A percentile compares a stretch with the other conserved stretches of the same genome.
Conservation (phyloP, 1,140 invertebrate species). For the Agrypnia vestita region DNA sequence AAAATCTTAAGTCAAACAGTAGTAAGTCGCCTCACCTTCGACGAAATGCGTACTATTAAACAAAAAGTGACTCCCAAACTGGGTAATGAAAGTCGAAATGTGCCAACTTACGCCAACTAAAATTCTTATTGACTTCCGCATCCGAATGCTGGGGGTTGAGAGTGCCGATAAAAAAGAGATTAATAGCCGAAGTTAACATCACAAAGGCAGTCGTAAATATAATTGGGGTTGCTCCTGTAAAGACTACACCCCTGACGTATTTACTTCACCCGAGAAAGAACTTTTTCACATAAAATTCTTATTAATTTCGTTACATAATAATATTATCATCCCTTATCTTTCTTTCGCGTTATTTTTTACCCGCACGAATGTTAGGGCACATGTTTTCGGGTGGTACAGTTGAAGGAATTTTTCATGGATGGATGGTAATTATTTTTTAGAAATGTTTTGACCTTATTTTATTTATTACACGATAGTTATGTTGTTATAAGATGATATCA, state of each 20-base stretch:
- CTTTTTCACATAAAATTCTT: neutral
- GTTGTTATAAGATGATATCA: no score
- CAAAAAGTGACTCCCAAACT: constrained; percentile 14
- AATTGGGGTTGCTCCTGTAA: constrained; percentile 44
- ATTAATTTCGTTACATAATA: constrained; percentile 8
- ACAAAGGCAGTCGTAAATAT: constrained; percentile 53
- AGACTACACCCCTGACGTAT: constrained; percentile 26
- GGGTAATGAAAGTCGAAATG: constrained; percentile 28
- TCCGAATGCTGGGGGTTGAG: constrained; percentile 28
- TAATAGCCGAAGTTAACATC: constrained; percentile 53
- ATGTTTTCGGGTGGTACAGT: no score
- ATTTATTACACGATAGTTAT: no score
- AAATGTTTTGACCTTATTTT: no score
- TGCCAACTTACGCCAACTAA: constrained; percentile 33
- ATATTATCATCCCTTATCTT: neutral
- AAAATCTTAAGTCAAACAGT: constrained; percentile 16
- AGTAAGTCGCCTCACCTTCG: neutral
- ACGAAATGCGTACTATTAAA: constrained; percentile 16
- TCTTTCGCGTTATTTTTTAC: no score
- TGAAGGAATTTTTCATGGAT: no score
- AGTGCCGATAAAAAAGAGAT: constrained; percentile 53
- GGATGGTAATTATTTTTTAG: no score
- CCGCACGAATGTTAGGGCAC: no score
- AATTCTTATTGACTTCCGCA: constrained; percentile 30
- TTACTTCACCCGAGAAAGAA: constrained; percentile 6